Evolutionary conservation across 2,113 vertebrate genomes (phyloP), one percentile per base, ranked within the genome.

Genomic region (Myrmecophaga tridactyla): DNA sequence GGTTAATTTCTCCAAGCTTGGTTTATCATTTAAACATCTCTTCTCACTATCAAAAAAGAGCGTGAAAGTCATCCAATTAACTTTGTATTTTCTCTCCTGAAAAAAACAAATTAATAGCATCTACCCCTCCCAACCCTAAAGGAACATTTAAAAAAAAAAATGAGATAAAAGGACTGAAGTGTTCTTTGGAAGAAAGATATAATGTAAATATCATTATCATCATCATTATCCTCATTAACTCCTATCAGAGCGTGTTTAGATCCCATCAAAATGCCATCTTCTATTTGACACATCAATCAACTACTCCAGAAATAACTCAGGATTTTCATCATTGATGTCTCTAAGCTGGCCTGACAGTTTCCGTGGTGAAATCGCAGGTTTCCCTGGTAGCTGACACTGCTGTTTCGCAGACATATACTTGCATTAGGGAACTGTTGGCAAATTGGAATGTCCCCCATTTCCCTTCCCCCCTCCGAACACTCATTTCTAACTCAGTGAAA

Each of bases 171-270:
- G 87, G 67, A 89, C 58, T 11, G 23, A 70, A 73, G 72, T 1
- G 62, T 84, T 94, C 94, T 95, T 92, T 89, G 69, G 82, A 95
- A 95, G 69, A 92, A 95, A 94, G 39, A 41, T 75, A 46, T 36
- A 82, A 86, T 62, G 89, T 97, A 93, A 96, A 94, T 84, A 95
- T 94, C 95, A 94, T 97, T 94, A 92, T 77, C 96, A 92, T 94
- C 96, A 72, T 95, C 94, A 96, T 97, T 95, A 96, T 96, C 82
- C 96, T 97, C 94, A 97, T 97, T 95, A 97, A 96, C 92, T 95
- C 39, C 86, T 78, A 78, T 97, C 93, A 94, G 48, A 84, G 92
- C 60, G 53, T 67, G 88, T 69, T 84, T 93, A 90, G 73, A 92
- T 85, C 78, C 93, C 90, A 93, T 97, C 96, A 97, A 83, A 96